Evolutionary conservation across 1,140 invertebrate species (phyloP).

Genomic region (Microplitis demolitor): DNA sequence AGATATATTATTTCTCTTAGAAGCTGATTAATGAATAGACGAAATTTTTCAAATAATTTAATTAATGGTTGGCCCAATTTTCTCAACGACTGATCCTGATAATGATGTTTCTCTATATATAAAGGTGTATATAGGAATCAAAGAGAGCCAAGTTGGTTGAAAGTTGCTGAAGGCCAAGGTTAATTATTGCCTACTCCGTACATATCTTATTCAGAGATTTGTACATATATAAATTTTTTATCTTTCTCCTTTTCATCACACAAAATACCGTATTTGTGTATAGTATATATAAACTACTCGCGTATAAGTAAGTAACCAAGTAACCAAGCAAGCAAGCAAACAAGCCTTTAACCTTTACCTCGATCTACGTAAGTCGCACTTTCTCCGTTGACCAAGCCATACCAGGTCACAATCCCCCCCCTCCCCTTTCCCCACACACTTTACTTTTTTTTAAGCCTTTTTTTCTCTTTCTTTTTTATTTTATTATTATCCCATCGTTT

Average conservation of each 20-base stretch:
- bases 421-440: conserved; percentile 22
- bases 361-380: conserved; percentile 52
- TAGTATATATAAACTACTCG: no score
- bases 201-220: no score
- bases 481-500: background rate
- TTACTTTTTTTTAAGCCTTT: background rate
- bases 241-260: no score
- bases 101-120: no score
- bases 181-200: conserved; percentile 8
- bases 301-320: background rate
- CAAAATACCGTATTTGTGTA: no score
- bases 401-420: conserved; percentile 28
- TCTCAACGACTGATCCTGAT: no score
- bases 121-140: background rate
- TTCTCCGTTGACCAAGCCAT: conserved; percentile 48
- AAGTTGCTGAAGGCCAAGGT: conserved; percentile 15
- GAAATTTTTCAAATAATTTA: no score
- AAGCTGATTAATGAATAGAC: no score
- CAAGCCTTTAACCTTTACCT: conserved; percentile 53
- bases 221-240: no score
- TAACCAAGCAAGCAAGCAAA: background rate
- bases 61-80: no score
- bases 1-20: no score
- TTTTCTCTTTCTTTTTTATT: background rate
- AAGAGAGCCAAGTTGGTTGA: background rate